Percentiles rank a stretch among this genome's conserved stretches.
Evolutionary conservation across 2,888 invertebrate species (phyloP).

Genomic region (Epiblema foenella): DNA sequence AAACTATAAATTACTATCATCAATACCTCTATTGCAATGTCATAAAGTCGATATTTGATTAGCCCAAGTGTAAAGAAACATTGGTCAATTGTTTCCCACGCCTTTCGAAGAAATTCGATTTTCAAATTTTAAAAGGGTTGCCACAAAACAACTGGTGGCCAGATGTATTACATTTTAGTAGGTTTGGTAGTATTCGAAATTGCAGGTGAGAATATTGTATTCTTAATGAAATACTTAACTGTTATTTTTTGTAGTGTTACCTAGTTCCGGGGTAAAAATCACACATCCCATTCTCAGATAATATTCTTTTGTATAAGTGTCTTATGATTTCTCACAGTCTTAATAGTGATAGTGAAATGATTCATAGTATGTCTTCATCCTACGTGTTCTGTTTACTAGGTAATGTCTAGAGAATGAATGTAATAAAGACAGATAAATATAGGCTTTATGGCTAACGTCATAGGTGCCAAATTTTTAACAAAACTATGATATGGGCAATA

Average conservation of each 20-base stretch:
- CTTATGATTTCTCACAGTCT: too few species aligned
- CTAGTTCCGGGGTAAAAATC: slow-evolving; percentile 21
- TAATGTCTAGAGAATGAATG: background rate
- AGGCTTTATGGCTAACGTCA: background rate
- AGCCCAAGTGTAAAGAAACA: slow-evolving; percentile 11
- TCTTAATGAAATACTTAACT: slow-evolving; percentile 16
- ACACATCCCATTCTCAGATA: background rate
- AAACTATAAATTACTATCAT: slow-evolving; percentile 10
- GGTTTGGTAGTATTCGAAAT: slow-evolving; percentile 18
- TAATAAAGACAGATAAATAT: background rate
- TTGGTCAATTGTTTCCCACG: slow-evolving; percentile 55
- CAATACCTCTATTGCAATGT: slow-evolving; percentile 35
- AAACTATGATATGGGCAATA: background rate
- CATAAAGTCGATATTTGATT: slow-evolving; percentile 39
- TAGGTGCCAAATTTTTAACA: background rate
- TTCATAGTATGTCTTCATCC: slow-evolving; percentile 18
- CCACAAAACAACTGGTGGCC: slow-evolving; percentile 55
- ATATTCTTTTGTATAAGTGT: too few species aligned
- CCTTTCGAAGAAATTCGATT: slow-evolving; percentile 53
- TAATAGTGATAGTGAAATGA: background rate
- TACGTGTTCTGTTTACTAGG: slow-evolving; percentile 12
- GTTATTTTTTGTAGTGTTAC: background rate
- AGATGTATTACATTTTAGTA: slow-evolving; percentile 46
- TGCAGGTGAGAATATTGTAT: slow-evolving; percentile 24
- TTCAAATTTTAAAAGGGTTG: slow-evolving; percentile 55